Base-by-base conservation (phyloP, 2,113 vertebrate species). In the Echinops telfairi region DNA sequence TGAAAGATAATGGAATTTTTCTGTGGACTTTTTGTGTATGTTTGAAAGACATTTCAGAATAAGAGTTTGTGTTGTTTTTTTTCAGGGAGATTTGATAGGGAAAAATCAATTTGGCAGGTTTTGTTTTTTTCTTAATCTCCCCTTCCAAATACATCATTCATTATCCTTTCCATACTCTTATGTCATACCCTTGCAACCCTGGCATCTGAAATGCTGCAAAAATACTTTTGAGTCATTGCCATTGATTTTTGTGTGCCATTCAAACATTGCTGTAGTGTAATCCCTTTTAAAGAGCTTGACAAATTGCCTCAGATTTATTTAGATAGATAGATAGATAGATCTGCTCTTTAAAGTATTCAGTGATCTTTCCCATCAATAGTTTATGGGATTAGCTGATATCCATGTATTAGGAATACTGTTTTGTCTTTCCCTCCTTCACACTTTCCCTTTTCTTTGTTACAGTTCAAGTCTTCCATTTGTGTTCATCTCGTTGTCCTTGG, bases 151-250 rank as follows among this genome's bases (percentile, higher is more conserved):
- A 53, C 47, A 53, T 53, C 47, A 53, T 53, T 53, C 47, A 53
- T 53, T 53, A 53, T 11, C 33, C 9, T 92, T 93, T 92, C 78
- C 83, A 87, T 96, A 82, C 12, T 88, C 58, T 94, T 80, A 53
- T 19, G 27, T 83, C 82, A 70, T 70, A 57, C 14, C 79, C 29
- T 95, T 95, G 78, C 68, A 77, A 70, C 47, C 71, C 29, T 88
- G 79, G 31, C 70, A 79, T 80, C 38, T 81, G 43, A 95, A 96
- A 88, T 86, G 19, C 31, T 86, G 43, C 71, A 93, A 62, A 88
- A 87, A 66, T 92, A 62, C 68, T 43, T 96, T 58, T 93, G 83
- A 94, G 22, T 93, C 64, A 92, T 79, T 80, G 40, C 62, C 83
- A 79, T 17, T 90, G 47, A 75, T 78, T 94, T 94, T 86, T 73